These are phyloP conservation scores for Muscicapa adusta DNA, from an alignment of 2,113 vertebrate species.

Conservation along the genomic window DNA sequence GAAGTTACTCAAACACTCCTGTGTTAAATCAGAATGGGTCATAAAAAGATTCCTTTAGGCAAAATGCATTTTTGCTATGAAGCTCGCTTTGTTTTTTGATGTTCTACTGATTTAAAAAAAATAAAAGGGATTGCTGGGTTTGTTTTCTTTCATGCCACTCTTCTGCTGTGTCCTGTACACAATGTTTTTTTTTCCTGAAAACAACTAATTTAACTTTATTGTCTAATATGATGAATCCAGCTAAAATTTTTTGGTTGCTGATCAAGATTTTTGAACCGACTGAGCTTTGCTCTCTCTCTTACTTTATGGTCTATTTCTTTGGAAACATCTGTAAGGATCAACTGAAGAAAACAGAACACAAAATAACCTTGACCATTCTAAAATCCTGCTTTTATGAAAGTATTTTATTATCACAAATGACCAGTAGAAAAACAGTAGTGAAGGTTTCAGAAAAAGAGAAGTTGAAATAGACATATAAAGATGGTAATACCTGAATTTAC, in stretches of 20 bases:
- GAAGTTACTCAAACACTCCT: background rate
- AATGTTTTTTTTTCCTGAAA: background rate
- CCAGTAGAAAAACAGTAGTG: background rate
- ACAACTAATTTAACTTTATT: background rate
- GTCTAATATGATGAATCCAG: background rate
- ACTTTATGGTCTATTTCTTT: background rate
- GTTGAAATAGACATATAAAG: background rate
- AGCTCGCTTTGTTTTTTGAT: background rate
- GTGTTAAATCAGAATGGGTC: background rate
- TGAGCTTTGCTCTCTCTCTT: background rate
- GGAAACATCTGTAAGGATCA: background rate
- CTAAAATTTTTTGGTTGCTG: background rate
- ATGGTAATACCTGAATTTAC: background rate
- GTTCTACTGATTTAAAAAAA: background rate
- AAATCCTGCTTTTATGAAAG: background rate
- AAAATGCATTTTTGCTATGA: background rate
- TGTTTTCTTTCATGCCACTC: background rate
- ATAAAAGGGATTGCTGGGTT: background rate
- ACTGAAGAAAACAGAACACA: background rate
- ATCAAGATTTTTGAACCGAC: background rate
- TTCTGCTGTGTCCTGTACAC: background rate
- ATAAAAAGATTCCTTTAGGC: background rate
- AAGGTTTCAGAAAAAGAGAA: background rate
- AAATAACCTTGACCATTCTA: background rate
- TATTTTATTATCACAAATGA: background rate